Evolutionary conservation across 37 sponge, comb jelly and placozoan genomes (phyloP), one percentile per base, ranked within the genome.

Genomic region (Cliona cf. orientalis): DNA sequence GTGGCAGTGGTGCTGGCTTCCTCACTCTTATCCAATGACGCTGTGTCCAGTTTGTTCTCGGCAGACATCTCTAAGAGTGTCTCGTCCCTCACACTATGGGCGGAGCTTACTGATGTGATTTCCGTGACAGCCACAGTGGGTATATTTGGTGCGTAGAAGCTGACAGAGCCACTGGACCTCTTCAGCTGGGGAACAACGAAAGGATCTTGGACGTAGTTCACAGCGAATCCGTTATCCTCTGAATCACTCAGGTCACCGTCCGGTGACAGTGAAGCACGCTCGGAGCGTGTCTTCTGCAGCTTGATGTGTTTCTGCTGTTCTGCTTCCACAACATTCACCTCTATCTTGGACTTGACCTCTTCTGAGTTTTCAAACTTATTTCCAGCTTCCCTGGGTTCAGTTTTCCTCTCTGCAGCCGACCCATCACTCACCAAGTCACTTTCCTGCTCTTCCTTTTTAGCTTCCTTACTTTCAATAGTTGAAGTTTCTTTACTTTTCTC

Each of bases 151-250:
- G 21, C 33, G 21, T 57, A 28, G 58, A 86, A 86, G 71, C 86
- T 86, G 41, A 86, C 86, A 34, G 86, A 86, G 37, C 86, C 86
- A 33, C 80, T 72, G 44, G 80, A 64, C 36, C 80, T 46, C 22
- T 58, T 76, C 63, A 78, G 43, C 34, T 21, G 45, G 0, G 45
- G 66, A 5, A 81, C 32, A 6, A 38, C 46, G 12, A 36, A 32
- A 1, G 68, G 42, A 29, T 67, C 75, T 7, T 70, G 62, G 5
- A 81, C 28, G 34, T 72, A 81, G 31, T 69, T 81, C 0, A 81
- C 43, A 9, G 37, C n/a, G 6, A 81, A 21, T n/a, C 37, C 66
- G 17, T 42, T 23, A 31, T 72, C 62, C 1, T 81, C 80, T 33
- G 46, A 6, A 33, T 79, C 80, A 34, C 80, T 79, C 17, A 57